These are phyloP conservation scores for Bubalus kerabau DNA, from an alignment of 2,113 vertebrate genomes.

Conservation along the genomic window DNA sequence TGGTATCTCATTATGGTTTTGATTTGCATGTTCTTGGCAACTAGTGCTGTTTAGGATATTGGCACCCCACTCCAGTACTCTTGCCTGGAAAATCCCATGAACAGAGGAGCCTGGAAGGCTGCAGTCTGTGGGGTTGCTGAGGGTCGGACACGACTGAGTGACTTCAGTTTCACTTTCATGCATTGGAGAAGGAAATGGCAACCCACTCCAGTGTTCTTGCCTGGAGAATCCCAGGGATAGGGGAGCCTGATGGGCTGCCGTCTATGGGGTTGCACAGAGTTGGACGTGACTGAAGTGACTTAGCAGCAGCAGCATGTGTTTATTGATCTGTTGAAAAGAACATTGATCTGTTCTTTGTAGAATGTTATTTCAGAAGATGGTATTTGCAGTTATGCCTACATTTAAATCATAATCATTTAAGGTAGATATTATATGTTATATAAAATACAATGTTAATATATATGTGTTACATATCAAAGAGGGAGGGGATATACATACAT, in stretches of 20 bases:
- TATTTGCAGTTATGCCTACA: neutral
- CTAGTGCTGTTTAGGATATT: neutral
- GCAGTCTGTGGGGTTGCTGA: too few relatives aligned
- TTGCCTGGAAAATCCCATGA: too few relatives aligned
- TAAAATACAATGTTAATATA: neutral
- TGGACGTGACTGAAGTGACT: accelerated
- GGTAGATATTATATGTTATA: neutral
- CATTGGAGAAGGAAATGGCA: too few relatives aligned
- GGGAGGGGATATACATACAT: neutral
- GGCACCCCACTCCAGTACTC: too few relatives aligned
- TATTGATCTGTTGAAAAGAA: neutral
- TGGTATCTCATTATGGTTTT: neutral
- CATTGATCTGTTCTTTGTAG: neutral
- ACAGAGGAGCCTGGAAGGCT: too few relatives aligned
- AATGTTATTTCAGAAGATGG: neutral
- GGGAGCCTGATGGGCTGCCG: too few relatives aligned
- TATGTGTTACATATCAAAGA: neutral
- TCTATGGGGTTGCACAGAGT: too few relatives aligned
- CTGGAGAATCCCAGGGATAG: too few relatives aligned
- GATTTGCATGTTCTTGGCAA: neutral
- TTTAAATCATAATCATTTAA: neutral
- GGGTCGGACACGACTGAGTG: accelerated
- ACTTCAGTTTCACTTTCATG: too few relatives aligned
- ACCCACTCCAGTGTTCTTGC: too few relatives aligned
- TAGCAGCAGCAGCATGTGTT: neutral